phyloP scores from a whole-genome alignment of 2,888 invertebrate genomes.

The Hirtodrosophila histrioides region DNA sequence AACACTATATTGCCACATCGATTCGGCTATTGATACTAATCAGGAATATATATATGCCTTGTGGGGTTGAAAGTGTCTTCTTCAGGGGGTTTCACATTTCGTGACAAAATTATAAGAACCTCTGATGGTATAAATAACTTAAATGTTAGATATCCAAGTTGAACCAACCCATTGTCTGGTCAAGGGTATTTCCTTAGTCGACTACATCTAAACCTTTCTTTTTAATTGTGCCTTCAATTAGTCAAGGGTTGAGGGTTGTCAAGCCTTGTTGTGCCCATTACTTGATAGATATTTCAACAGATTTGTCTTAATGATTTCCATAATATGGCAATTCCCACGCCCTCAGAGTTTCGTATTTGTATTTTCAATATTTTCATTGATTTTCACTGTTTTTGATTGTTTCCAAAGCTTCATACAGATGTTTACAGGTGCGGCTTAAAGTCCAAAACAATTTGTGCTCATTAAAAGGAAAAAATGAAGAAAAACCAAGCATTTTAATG shows the following conservation, averaged over 20 bases:
- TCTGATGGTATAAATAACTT: no score
- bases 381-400: constrained; percentile 31
- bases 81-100: no score
- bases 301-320: constrained; percentile 35
- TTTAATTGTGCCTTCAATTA: constrained; percentile 30
- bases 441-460: constrained; percentile 70
- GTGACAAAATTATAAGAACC: no score
- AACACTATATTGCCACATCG: no score
- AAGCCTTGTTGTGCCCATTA: constrained; percentile 25
- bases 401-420: constrained; percentile 9
- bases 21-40: no score
- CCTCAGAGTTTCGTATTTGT: constrained; percentile 5
- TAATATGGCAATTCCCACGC: constrained; percentile 45
- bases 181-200: constrained; percentile 15
- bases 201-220: background rate
- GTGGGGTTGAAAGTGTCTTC: no score
- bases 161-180: no score
- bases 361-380: constrained; percentile 3
- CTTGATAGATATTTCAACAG: constrained; percentile 30
- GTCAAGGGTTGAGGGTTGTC: constrained; percentile 44
- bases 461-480: constrained; percentile 69
- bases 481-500: constrained; percentile 58
- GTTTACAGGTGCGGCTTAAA: constrained; percentile 52
- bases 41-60: no score
- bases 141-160: no score